phyloP scores from a whole-genome alignment of 2,797 vertebrate genomes.

The Vireo griseus region DNA sequence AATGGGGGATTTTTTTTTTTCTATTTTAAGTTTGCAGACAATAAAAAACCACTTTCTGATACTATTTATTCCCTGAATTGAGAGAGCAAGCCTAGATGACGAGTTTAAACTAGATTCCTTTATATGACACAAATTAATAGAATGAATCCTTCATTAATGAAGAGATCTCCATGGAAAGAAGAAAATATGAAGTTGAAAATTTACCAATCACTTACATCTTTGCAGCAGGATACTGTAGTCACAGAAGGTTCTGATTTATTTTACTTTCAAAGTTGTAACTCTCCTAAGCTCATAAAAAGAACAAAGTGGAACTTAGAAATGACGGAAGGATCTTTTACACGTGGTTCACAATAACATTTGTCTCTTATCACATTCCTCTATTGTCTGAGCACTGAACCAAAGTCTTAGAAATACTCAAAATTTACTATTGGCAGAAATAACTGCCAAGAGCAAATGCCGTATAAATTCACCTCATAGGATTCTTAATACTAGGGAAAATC shows the following conservation, averaged over 20 bases:
- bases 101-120: not conserved
- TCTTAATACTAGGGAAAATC: not conserved
- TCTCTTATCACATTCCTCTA: not conserved
- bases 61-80: not conserved
- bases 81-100: not conserved
- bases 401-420: not conserved
- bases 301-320: not conserved
- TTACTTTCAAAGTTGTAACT: not conserved
- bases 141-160: not conserved
- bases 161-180: not conserved
- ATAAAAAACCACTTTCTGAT: not conserved
- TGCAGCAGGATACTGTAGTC: not conserved
- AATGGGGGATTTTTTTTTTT: not conserved
- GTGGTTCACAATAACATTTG: not conserved
- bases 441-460: not conserved
- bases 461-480: not conserved
- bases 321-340: not conserved
- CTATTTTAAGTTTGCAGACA: rapidly evolving
- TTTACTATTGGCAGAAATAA: not conserved
- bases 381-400: not conserved
- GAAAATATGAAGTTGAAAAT: not conserved
- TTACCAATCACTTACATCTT: not conserved
- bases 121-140: not conserved
- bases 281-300: not conserved
- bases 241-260: not conserved